Conservation (phyloP, 2,113 vertebrate species). For the Symphodus melops region DNA sequence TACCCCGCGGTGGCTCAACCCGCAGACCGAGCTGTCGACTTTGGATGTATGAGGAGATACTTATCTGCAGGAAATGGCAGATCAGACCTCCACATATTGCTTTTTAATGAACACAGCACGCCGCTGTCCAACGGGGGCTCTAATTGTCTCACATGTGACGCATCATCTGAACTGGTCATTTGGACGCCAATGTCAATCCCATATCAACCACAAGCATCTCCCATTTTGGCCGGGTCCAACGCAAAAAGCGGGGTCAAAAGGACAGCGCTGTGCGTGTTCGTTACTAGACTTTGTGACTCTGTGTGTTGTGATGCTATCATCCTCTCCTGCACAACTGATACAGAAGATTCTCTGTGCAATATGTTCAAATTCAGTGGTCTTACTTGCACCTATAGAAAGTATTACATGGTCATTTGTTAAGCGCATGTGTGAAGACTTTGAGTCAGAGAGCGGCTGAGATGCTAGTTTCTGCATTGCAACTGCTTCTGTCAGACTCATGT, state of each 20-base stretch:
- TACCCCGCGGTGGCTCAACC: constrained; percentile 43
- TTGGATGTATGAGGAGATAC: constrained; percentile 61
- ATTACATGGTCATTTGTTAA: no score
- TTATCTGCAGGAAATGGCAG: constrained; percentile 74
- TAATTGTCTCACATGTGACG: constrained; percentile 58
- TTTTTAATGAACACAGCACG: constrained; percentile 75
- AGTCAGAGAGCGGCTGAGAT: no score
- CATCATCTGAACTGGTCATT: constrained; percentile 55
- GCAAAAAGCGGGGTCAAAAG: constrained; percentile 33
- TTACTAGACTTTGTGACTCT: constrained; percentile 15
- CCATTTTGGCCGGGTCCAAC: constrained; percentile 28
- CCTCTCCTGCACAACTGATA: constrained; percentile 5
- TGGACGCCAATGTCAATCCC: constrained; percentile 39
- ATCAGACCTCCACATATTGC: constrained; percentile 71
- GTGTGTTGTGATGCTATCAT: constrained; percentile 44
- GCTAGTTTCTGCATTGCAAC: no score
- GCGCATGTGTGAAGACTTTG: no score
- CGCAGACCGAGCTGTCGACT: constrained; percentile 43
- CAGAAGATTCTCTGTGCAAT: not conserved
- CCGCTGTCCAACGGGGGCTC: constrained; percentile 19
- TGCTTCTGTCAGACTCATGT: no score
- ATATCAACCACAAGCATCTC: constrained; percentile 33
- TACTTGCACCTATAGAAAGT: no score
- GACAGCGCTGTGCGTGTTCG: constrained; percentile 19
- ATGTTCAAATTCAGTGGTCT: no score